Conservation (phyloP, 2,888 invertebrate genomes). For the Heliconius sara region DNA sequence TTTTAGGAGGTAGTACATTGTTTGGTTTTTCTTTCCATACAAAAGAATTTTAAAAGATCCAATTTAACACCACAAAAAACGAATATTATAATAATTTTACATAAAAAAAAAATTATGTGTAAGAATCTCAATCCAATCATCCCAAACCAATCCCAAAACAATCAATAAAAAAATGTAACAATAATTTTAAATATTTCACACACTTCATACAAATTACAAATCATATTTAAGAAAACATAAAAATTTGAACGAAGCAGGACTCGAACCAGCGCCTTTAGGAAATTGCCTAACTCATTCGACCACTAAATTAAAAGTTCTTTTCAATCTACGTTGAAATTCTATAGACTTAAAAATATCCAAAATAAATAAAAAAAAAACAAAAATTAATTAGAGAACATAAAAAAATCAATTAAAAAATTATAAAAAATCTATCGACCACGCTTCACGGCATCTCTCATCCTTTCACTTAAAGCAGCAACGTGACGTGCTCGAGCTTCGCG, state of each 20-base stretch:
- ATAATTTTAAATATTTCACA: not conserved
- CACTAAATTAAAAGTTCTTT: no score
- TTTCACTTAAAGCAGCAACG: constrained; percentile 63
- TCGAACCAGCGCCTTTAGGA: not conserved
- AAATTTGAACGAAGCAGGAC: not conserved
- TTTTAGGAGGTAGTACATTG: constrained; percentile 2
- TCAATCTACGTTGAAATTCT: no score
- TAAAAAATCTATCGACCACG: constrained; percentile 26
- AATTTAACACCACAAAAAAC: not conserved
- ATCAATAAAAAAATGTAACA: not conserved
- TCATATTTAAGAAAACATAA: not conserved
- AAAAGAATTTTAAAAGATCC: not conserved
- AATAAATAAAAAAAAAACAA: not conserved
- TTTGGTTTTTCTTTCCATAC: not conserved
- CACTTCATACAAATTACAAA: not conserved
- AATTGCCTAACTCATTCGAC: no score
- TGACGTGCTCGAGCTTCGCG: constrained; percentile 54
- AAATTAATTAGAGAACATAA: not conserved
- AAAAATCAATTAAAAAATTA: not conserved
- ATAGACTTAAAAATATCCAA: not conserved
- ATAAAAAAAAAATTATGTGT: no score
- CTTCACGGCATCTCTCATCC: constrained; percentile 64
- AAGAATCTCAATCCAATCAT: no score
- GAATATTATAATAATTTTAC: no score
- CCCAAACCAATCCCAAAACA: no score